Evolutionary conservation across 2,797 vertebrate species (phyloP).

Genomic region (Aeoliscus strigatus): DNA sequence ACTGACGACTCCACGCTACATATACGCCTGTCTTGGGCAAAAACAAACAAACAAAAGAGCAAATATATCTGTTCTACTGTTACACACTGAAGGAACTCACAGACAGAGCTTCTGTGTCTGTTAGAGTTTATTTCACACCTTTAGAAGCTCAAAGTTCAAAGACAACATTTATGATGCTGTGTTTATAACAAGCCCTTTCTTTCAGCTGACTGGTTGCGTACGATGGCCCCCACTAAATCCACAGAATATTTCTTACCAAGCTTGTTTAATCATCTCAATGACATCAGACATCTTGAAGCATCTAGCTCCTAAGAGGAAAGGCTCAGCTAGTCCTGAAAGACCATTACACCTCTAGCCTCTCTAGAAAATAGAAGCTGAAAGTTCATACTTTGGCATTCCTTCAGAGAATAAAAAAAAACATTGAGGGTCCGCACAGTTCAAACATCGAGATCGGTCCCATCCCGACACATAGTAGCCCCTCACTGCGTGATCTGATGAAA

Average conservation of each 20-base stretch:
- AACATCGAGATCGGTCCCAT: conserved; percentile 42
- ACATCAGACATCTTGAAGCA: conserved; percentile 37
- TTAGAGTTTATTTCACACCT: conserved; percentile 23
- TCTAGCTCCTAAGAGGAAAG: conserved; percentile 33
- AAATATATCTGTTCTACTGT: neutral
- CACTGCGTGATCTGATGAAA: conserved; percentile 53
- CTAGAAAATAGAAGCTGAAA: conserved; percentile 58
- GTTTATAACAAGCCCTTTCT: conserved; percentile 46
- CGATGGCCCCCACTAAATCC: conserved; percentile 41
- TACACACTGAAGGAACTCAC: conserved; percentile 12
- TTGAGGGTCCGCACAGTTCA: conserved; percentile 41
- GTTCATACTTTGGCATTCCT: conserved; percentile 53
- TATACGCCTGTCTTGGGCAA: too few relatives aligned
- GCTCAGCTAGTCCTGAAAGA: conserved; percentile 59
- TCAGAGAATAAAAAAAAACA: conserved; percentile 40
- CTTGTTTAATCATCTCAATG: conserved; percentile 52
- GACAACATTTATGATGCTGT: conserved; percentile 20
- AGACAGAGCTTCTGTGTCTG: neutral
- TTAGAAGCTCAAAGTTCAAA: conserved; percentile 28
- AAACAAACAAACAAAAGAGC: neutral
- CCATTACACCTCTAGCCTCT: conserved; percentile 31
- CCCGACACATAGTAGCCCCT: conserved; percentile 44
- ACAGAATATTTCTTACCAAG: conserved; percentile 44
- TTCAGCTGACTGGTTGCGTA: conserved; percentile 40
- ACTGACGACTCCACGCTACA: too few relatives aligned